Evolutionary conservation across 2,113 vertebrate genomes (phyloP).

Genomic region (Serranochromis macrocephalus): DNA sequence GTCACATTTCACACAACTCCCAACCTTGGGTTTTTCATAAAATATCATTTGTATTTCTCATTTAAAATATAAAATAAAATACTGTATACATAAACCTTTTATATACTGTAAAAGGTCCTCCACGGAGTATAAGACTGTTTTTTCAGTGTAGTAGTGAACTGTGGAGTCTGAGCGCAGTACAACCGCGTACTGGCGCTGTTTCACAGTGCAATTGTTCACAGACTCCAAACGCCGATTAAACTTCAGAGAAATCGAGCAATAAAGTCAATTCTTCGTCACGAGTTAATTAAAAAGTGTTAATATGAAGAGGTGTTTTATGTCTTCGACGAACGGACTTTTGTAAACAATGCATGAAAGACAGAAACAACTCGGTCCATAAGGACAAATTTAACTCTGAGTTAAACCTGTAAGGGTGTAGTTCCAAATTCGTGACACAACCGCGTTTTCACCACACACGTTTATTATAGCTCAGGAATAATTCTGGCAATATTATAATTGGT

Average conservation of each 20-base stretch:
- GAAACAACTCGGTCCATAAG: accelerated
- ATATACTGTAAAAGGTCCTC: background rate
- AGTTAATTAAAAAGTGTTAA: background rate
- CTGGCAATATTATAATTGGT: background rate
- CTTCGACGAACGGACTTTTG: background rate
- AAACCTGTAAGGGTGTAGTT: background rate
- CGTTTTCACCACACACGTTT: background rate
- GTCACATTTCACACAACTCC: background rate
- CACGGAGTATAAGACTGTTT: background rate
- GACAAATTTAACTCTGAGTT: background rate
- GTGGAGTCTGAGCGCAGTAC: background rate
- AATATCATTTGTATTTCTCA: background rate
- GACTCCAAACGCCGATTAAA: background rate
- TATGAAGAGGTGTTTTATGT: background rate
- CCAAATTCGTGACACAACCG: background rate
- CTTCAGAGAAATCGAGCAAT: background rate
- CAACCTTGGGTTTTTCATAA: background rate
- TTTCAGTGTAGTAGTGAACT: background rate
- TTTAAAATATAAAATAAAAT: background rate
- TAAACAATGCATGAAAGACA: background rate
- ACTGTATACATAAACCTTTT: background rate
- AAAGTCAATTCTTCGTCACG: background rate
- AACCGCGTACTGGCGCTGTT: background rate
- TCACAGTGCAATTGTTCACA: background rate
- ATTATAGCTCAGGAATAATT: background rate